Evolutionary conservation across 2,113 vertebrate species (phyloP), one percentile per base, ranked within the genome.

Genomic region (Varanus salvator): DNA sequence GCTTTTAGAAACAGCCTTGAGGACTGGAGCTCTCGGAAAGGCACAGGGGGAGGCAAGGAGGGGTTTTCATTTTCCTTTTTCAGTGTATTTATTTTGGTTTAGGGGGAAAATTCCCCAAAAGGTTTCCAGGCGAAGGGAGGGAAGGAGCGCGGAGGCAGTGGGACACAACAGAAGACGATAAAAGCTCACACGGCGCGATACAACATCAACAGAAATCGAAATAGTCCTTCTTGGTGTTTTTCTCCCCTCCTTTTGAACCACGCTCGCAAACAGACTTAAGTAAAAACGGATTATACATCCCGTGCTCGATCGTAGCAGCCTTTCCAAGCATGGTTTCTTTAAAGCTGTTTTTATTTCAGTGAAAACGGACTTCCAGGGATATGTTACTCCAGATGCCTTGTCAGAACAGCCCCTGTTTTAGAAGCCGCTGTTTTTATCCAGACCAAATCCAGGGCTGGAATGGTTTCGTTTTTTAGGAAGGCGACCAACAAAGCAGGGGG

Each of bases 1-100:
- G 93, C 92, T 91, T 85, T 82, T 19, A 87, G 90, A 94, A 90
- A 95, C 85, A 89, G 92, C 93, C 93, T 44, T 31, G 64, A 91
- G 90, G 94, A 81, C 78, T 38, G 69, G 71, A 27, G 54, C 52
- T 11, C 72, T 48, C 57, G 31, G 38, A 50, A 64, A 48, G 85
- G 84, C 25, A 64, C 38, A 3, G 38, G 38, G 38, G 38, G 1
- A 57, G 27, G 27, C 19, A 64, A 48, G 29, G 44, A 29, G 84
- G n/a, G 12, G 1, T 44, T 60, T 75, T 54, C 48, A 31, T 78
- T 80, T 78, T 78, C 8, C 52, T 17, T n/a, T 80, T 80, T 68
- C 38, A 6, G 11, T 69, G 15, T 38, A 44, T 72, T 72, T 81
- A 69, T 88, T 69, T 66, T 57, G 15, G n/a, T 54, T 34, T 38